Conservation (phyloP, 2,888 invertebrate species). For the Trachelus tabidus region DNA sequence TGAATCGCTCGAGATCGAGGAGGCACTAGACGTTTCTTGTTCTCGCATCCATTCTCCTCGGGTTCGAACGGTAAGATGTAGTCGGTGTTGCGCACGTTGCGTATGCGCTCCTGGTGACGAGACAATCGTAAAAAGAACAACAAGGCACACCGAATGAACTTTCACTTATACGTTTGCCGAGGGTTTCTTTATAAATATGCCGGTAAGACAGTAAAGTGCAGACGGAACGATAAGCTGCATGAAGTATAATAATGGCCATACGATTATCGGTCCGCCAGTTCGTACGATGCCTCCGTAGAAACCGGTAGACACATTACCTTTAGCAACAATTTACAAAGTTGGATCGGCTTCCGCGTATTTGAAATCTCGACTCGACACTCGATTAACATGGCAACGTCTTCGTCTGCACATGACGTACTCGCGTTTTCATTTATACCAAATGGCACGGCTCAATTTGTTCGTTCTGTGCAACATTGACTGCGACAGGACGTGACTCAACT, state of each 20-base stretch:
- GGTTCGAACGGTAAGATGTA: not conserved
- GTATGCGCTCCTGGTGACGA: slow-evolving; percentile 3
- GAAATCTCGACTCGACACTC: not conserved
- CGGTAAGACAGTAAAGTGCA: slow-evolving; percentile 30
- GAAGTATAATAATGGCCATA: slow-evolving; percentile 37
- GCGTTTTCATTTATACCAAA: not conserved
- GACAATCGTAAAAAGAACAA: slow-evolving; percentile 14
- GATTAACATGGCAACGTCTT: not conserved
- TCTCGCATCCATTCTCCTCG: slow-evolving; percentile 30
- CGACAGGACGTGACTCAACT: not conserved
- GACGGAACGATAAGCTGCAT: slow-evolving; percentile 36
- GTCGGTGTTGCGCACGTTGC: not conserved
- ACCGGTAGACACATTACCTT: slow-evolving; percentile 28
- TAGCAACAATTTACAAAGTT: slow-evolving; percentile 19
- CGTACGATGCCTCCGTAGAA: slow-evolving; percentile 1
- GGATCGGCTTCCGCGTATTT: not conserved
- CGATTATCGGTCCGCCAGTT: slow-evolving; percentile 36
- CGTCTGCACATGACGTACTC: not conserved
- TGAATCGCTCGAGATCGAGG: slow-evolving; percentile 34
- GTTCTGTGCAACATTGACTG: not conserved
- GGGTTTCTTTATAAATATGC: slow-evolving; percentile 38
- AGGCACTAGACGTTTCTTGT: slow-evolving; percentile 8
- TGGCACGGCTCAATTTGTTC: not conserved
- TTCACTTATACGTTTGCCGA: slow-evolving; percentile 32
- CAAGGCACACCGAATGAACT: slow-evolving; percentile 37